Evolutionary conservation across 1,140 invertebrate genomes (phyloP).

Genomic region (Drosophila ironensis): DNA sequence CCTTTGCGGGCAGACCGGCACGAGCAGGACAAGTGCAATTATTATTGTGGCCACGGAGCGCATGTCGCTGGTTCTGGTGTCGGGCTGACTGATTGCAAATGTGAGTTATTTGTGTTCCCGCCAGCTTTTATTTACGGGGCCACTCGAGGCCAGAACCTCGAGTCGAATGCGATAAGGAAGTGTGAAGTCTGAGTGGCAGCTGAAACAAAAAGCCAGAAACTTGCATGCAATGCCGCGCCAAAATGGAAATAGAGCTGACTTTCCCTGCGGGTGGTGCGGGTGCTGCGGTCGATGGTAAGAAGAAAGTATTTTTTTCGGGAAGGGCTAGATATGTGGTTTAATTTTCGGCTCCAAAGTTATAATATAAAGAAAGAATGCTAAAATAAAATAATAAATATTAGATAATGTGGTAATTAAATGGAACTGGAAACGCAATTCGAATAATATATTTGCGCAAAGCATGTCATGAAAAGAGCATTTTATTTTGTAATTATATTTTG

Average conservation of each 20-base stretch:
- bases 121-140: slow-evolving; percentile 36
- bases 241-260: slow-evolving; percentile 7
- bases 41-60: slow-evolving; percentile 9
- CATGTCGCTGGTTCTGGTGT: slow-evolving; percentile 38
- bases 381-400: no score
- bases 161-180: slow-evolving; percentile 26
- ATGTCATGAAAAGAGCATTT: no score
- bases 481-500: no score
- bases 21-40: slow-evolving; percentile 27
- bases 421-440: no score
- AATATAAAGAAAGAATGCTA: no score
- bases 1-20: slow-evolving; percentile 17
- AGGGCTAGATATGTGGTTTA: slow-evolving; percentile 10
- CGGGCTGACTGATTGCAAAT: slow-evolving; percentile 34
- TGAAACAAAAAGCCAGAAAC: slow-evolving; percentile 4
- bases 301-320: slow-evolving; percentile 9
- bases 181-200: slow-evolving; percentile 28
- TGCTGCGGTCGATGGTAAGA: no score
- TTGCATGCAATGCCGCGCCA: slow-evolving; percentile 38
- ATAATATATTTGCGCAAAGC: no score
- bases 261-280: background rate
- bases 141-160: slow-evolving; percentile 25
- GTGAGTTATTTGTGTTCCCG: slow-evolving; percentile 19
- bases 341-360: no score
- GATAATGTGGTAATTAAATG: no score